A percentile compares a stretch with the other conserved stretches of the same genome.
phyloP scores from a whole-genome alignment of 2,797 vertebrate genomes.

The Chromobotia macracanthus region DNA sequence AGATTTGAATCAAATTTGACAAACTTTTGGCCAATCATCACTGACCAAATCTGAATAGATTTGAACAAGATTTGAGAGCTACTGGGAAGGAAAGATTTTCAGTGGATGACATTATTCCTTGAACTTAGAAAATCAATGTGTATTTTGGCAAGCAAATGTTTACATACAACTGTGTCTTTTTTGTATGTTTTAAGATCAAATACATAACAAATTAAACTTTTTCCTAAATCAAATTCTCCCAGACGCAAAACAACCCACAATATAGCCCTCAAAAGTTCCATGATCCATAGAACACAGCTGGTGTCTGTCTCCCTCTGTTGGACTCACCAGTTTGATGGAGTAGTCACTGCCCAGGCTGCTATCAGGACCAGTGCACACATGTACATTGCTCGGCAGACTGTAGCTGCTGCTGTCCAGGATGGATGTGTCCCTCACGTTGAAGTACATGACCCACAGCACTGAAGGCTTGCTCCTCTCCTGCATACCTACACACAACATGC shows the following conservation, averaged over 20 bases:
- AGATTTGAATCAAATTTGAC: too few species aligned
- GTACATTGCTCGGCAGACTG: constrained; percentile 83
- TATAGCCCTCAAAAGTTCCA: background rate
- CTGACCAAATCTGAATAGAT: too few species aligned
- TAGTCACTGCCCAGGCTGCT: constrained; percentile 81
- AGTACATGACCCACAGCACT: constrained; percentile 90
- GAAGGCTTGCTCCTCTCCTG: constrained; percentile 71
- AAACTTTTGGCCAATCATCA: too few species aligned
- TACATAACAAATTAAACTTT: background rate
- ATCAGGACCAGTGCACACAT: constrained; percentile 87
- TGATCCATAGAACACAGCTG: background rate
- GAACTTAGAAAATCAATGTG: too few species aligned
- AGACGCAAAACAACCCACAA: background rate
- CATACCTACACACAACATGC: constrained; percentile 22
- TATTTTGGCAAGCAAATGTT: too few species aligned
- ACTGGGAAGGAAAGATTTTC: too few species aligned
- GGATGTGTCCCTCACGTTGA: constrained; percentile 90
- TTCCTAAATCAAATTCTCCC: background rate
- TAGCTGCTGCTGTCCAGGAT: constrained; percentile 73
- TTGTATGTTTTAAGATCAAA: too few species aligned
- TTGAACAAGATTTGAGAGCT: too few species aligned
- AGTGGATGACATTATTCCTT: too few species aligned
- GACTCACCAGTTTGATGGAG: constrained; percentile 83
- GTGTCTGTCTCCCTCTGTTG: constrained; percentile 17
- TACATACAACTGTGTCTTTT: too few species aligned